Percentiles rank a stretch among this genome's conserved stretches.
Evolutionary conservation across 2,113 vertebrate genomes (phyloP).

Genomic region (Caranx ignobilis): DNA sequence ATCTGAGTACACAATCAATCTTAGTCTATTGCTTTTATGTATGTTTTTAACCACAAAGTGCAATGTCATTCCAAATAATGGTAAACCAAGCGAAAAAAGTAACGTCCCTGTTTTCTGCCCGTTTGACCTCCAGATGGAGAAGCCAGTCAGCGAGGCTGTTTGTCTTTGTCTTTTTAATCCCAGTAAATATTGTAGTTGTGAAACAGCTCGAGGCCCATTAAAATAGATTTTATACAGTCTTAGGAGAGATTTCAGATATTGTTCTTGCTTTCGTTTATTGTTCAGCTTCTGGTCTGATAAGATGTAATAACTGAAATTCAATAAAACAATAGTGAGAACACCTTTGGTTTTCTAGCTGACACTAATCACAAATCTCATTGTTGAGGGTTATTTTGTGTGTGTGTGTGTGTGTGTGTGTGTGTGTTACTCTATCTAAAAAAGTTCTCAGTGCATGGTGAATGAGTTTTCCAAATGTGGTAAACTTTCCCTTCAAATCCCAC

Average conservation of each 20-base stretch:
- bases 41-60: not conserved
- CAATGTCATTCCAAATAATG: not conserved
- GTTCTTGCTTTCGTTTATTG: not conserved
- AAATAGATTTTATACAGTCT: too few relatives aligned
- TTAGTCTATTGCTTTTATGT: not conserved
- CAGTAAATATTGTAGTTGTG: not conserved
- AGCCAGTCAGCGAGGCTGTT: conserved; percentile 13
- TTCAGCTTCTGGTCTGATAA: conserved; percentile 3
- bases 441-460: not conserved
- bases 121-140: conserved; percentile 12
- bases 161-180: not conserved
- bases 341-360: conserved; percentile 17
- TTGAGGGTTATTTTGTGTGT: not conserved
- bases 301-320: conserved; percentile 40
- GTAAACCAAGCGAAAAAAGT: not conserved
- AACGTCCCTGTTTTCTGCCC: not conserved
- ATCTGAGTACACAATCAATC: not conserved
- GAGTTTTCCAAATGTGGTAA: not conserved
- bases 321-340: conserved; percentile 52
- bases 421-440: not conserved
- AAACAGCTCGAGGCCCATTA: not conserved
- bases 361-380: not conserved
- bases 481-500: not conserved
- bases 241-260: not conserved
- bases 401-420: not conserved